Base-by-base conservation (phyloP, 2,113 vertebrate species). In the Callopanchax toddi region DNA sequence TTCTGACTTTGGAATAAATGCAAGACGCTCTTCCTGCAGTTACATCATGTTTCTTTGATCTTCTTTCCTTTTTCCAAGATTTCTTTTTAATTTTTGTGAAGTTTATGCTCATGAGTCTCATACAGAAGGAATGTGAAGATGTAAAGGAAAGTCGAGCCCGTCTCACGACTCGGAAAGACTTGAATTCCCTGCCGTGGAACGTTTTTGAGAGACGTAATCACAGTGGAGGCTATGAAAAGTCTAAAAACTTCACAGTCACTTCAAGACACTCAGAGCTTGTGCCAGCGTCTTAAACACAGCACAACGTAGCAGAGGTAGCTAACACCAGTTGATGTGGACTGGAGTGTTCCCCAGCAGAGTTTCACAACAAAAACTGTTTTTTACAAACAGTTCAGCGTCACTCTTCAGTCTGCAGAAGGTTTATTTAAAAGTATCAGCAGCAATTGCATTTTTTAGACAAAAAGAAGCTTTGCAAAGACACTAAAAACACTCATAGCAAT, bases 121-220 rank as follows among this genome's bases (percentile, higher is more conserved):
- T 32, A 40, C 17, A 42, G 45, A 50, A 49, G 26, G 40, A 50
- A 49, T 51, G 37, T 22, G 26, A 65, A 40, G 51, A 71, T 44
- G 37, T 11, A n/a, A n/a, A n/a, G n/a, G n/a, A 40, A 73, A 40
- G 23, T 49, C 68, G n/a, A 49, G 40, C 60, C 48, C 18, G 22
- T 45, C 43, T 57, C 25, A 12, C 29, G 46, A 53, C 43, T 18
- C 59, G 15, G 43, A 49, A 57, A 17, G 25, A 60, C n/a, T 23
- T 36, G 2, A 13, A 54, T 17, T 25, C 4, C 50, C 51, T 22
- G 60, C 32, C 39, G 40, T 11, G 23, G 12, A 1, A 26, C 61
- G 26, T 42, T 32, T 48, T 75, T 58, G 60, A 58, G 40, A 37
- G 32, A 26, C 53, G 74, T 80, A 52, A 67, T 84, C 66, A 69